Evolutionary conservation across 2,113 vertebrate species (phyloP), one percentile per base, ranked within the genome.

Genomic region (Reinhardtius hippoglossoides): DNA sequence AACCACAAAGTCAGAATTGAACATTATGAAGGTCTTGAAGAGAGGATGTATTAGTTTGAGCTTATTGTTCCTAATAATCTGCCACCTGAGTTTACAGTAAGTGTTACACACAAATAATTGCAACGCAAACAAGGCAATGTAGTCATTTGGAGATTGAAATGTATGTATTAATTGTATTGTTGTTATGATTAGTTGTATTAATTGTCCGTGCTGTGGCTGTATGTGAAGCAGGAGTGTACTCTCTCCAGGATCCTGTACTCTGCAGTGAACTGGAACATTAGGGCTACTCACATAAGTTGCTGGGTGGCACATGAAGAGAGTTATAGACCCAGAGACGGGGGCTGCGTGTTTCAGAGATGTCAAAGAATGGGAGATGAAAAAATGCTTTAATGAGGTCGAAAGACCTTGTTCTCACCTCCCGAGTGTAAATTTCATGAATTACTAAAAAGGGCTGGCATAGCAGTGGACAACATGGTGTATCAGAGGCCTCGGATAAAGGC

Each of bases 321-420:
- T 75, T 59, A n/a, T 66, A n/a, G n/a, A 73, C 71, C 37, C 69
- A 55, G 74, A 82, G 80, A 82, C 26, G 62, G 74, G 67, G 69
- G 66, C 31, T 3, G 67, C 27, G 2, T 91, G 83, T 87, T 92
- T 89, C 84, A 80, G 88, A 92, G 91, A 92, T 93, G 91, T 92
- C 93, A 93, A 87, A 87, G 93, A 92, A 90, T 85, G 84, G 79
- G n/a, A 89, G 92, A 94, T 94, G 92, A 95, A 94, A 92, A 91
- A 87, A 76, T 71, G 65, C 79, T 82, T 63, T 93, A 94, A 94
- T 92, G 91, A 94, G 91, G 82, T 66, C 58, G 75, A 91, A 92
- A 89, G 88, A 92, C 90, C 88, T 88, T 92, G 82, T 90, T 94
- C 92, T 92, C 82, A 90, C 90, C 90, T 94, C 92, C 87, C 83